Conservation (phyloP, 2,113 vertebrate genomes). For the Elaphurus davidianus region DNA sequence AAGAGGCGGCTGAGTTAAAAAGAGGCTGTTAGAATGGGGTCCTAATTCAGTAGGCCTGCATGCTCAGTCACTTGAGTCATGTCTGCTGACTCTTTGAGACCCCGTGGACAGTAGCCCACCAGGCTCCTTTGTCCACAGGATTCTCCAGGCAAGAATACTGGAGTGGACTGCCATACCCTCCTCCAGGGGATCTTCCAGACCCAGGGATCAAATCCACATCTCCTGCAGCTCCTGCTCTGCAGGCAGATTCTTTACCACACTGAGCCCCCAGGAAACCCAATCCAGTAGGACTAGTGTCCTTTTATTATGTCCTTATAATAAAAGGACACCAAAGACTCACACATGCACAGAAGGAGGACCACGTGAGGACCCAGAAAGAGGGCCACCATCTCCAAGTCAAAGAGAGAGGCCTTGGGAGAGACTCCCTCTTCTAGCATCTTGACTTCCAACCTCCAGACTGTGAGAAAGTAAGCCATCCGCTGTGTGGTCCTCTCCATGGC, state of each 20-base stretch:
- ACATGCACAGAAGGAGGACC: not conserved
- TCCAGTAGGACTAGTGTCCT: not conserved
- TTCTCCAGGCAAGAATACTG: not conserved
- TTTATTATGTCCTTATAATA: not conserved
- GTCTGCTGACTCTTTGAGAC: not conserved
- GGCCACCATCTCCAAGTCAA: not conserved
- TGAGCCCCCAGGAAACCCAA: not conserved
- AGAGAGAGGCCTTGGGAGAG: not conserved
- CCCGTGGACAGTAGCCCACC: not conserved
- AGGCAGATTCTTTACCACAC: not conserved
- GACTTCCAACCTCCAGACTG: not conserved
- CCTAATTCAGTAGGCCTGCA: not conserved
- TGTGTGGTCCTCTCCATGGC: not conserved
- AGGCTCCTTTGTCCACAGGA: not conserved
- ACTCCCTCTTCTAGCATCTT: not conserved
- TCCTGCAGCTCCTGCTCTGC: not conserved
- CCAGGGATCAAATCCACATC: not conserved
- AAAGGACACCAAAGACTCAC: not conserved
- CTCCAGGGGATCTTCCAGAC: not conserved
- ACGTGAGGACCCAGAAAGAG: not conserved
- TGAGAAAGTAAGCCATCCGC: not conserved
- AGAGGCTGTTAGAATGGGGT: not conserved
- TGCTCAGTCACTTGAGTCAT: not conserved
- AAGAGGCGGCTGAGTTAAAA: not conserved
- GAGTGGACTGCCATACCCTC: not conserved